phyloP scores from a whole-genome alignment of 2,797 vertebrate species.

The Lutjanus campechanus region DNA sequence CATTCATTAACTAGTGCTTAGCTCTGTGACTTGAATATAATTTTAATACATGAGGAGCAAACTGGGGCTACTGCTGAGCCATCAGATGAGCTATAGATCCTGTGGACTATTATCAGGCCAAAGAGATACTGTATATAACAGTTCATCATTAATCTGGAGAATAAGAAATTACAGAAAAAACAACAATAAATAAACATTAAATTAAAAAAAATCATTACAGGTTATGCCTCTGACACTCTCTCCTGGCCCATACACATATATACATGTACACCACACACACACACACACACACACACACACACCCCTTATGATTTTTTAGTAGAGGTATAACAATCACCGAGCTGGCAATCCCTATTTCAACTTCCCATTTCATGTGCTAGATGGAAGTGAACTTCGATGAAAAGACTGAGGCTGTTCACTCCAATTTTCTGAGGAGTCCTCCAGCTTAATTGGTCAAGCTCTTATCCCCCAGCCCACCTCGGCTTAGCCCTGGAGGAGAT shows the following conservation, averaged over 20 bases:
- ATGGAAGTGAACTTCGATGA: constrained; percentile 71
- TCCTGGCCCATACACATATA: not conserved
- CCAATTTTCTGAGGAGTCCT: constrained; percentile 79
- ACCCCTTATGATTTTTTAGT: constrained; percentile 56
- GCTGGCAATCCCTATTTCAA: constrained; percentile 62
- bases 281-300: constrained; percentile 11
- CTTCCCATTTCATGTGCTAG: constrained; percentile 69
- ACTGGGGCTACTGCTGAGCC: not conserved
- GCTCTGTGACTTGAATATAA: not conserved
- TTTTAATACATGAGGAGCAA: not conserved
- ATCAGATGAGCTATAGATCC: no score
- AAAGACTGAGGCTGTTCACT: constrained; percentile 75
- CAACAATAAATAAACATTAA: not conserved
- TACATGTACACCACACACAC: not conserved
- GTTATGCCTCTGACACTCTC: constrained; percentile 2
- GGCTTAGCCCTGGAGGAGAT: constrained; percentile 77
- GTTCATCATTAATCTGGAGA: constrained; percentile 6
- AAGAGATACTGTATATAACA: not conserved
- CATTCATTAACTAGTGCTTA: not conserved
- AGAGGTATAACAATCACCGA: constrained; percentile 57
- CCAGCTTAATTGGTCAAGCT: constrained; percentile 83
- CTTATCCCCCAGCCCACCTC: constrained; percentile 80
- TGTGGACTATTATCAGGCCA: not conserved
- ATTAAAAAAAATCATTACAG: constrained; percentile 1
- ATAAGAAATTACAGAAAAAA: not conserved